Conservation (phyloP, 2,888 invertebrate species). For the Drosophila phalerata region DNA sequence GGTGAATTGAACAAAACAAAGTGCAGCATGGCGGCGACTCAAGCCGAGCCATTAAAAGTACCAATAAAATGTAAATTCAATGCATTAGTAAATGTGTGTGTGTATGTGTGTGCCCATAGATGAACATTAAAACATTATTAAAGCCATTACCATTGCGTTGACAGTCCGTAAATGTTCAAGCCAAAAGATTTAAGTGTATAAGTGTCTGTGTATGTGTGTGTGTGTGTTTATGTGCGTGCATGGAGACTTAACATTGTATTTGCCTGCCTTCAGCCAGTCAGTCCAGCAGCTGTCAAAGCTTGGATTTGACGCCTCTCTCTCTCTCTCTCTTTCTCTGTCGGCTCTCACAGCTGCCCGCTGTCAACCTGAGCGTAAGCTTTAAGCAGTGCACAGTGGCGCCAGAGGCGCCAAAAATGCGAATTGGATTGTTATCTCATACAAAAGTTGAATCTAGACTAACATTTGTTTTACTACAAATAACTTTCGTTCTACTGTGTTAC, state of each 20-base stretch:
- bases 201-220: not conserved
- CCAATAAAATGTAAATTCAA: conserved; percentile 34
- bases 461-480: conserved; percentile 29
- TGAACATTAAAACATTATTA: conserved; percentile 50
- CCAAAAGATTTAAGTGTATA: not conserved
- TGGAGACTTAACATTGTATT: conserved; percentile 36
- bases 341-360: conserved; percentile 34
- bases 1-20: conserved; percentile 58
- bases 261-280: conserved; percentile 33
- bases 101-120: conserved; percentile 26
- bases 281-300: conserved; percentile 55
- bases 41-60: conserved; percentile 5
- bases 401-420: conserved; percentile 45
- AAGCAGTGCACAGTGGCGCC: conserved; percentile 49
- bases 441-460: conserved; percentile 6
- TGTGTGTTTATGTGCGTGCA: conserved; percentile 13
- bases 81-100: conserved; percentile 16
- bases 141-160: conserved; percentile 31
- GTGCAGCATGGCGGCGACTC: conserved; percentile 51
- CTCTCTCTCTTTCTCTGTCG: no score
- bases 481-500: conserved; percentile 26
- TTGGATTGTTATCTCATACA: conserved; percentile 28
- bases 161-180: conserved; percentile 24
- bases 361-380: conserved; percentile 15
- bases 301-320: conserved; percentile 25